Percentiles rank a stretch among this genome's conserved stretches.
phyloP scores from a whole-genome alignment of 2,888 invertebrate genomes.

The Dorcus hopei region DNA sequence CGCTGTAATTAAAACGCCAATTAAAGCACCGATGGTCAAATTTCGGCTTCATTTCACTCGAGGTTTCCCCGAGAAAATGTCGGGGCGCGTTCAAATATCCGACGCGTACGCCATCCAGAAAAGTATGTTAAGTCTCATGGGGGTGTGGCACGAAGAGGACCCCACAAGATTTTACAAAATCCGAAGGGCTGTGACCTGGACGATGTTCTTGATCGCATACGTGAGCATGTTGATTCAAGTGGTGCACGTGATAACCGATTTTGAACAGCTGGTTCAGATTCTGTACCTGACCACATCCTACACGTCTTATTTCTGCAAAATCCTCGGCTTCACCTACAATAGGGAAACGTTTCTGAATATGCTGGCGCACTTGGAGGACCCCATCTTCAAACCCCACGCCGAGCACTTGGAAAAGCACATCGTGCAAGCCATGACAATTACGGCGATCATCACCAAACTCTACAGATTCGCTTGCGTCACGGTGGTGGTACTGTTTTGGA shows the following conservation, averaged over 20 bases:
- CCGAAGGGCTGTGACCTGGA: constrained; percentile 5
- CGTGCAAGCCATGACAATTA: background rate
- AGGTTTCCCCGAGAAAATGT: too few relatives aligned
- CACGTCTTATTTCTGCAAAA: constrained; percentile 15
- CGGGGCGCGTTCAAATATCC: background rate
- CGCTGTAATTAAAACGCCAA: too few relatives aligned
- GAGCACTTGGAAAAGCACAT: constrained; percentile 14
- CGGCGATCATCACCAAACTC: constrained; percentile 14
- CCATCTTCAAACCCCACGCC: constrained; percentile 17
- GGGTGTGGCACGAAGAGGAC: constrained; percentile 12
- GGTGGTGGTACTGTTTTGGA: constrained; percentile 6
- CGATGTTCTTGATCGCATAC: constrained; percentile 11
- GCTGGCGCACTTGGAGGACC: constrained; percentile 12
- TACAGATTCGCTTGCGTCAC: constrained; percentile 10
- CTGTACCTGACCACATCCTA: constrained; percentile 14
- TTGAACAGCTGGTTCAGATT: constrained; percentile 12
- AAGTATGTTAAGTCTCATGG: background rate
- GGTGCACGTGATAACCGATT: constrained; percentile 8
- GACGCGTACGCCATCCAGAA: background rate
- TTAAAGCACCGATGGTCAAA: too few relatives aligned
- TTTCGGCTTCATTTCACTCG: too few relatives aligned
- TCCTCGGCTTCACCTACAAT: constrained; percentile 13
- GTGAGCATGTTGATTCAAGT: constrained; percentile 13
- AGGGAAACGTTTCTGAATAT: constrained; percentile 15
- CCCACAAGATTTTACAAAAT: constrained; percentile 1